phyloP scores from a whole-genome alignment of 2,113 vertebrate genomes.

The Percina caprodes region DNA sequence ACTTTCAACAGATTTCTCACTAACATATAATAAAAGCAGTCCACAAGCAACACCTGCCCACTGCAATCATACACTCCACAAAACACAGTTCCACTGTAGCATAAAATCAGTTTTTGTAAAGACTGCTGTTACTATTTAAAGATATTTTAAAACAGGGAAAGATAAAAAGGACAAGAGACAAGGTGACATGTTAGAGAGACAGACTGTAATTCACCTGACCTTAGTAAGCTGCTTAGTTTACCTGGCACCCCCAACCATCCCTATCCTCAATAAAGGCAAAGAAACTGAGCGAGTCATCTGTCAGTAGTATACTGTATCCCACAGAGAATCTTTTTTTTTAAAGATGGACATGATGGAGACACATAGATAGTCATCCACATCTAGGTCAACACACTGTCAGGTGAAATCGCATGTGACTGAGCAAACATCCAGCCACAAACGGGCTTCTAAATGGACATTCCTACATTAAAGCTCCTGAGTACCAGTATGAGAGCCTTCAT shows the following conservation, averaged over 20 bases:
- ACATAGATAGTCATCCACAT: background rate
- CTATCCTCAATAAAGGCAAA: background rate
- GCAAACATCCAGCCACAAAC: background rate
- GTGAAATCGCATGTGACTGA: background rate
- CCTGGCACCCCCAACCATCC: background rate
- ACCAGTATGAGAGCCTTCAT: background rate
- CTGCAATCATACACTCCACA: background rate
- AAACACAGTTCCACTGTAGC: background rate
- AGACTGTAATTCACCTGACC: background rate
- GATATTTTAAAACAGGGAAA: background rate
- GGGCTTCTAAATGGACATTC: background rate
- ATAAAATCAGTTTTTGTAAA: background rate
- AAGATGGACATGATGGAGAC: background rate
- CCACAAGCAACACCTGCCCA: background rate
- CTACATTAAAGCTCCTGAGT: background rate
- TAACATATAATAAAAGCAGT: background rate
- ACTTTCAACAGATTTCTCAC: background rate
- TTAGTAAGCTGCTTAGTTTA: background rate
- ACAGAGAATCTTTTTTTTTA: too few relatives aligned
- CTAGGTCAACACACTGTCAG: background rate
- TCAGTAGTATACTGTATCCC: background rate
- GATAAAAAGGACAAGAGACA: background rate
- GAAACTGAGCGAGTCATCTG: background rate
- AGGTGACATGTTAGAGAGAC: background rate
- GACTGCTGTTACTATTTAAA: background rate